A percentile compares a stretch with the other conserved stretches of the same genome.
These are phyloP conservation scores for Cryptotermes secundus DNA, from an alignment of 1,140 invertebrate genomes.

Conservation along the genomic window DNA sequence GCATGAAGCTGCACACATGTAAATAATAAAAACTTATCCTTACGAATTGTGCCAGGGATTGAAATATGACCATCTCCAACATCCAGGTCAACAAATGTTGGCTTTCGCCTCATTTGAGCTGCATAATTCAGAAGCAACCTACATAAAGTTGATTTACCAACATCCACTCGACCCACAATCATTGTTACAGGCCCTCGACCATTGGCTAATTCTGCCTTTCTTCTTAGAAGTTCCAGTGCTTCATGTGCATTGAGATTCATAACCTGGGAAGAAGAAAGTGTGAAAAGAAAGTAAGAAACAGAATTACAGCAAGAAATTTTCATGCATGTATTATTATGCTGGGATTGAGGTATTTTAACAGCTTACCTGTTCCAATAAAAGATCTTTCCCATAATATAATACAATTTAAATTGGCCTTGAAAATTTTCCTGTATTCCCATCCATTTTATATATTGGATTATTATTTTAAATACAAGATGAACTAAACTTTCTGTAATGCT, in stretches of 20 bases:
- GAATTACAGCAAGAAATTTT: background rate
- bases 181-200: conserved; percentile 79
- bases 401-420: too few species aligned
- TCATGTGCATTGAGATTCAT: conserved; percentile 95
- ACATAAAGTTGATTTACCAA: conserved; percentile 93
- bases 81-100: conserved; percentile 95
- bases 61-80: conserved; percentile 93
- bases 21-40: too few species aligned
- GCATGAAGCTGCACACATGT: too few species aligned
- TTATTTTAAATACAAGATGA: too few species aligned
- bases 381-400: too few species aligned
- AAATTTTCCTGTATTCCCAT: too few species aligned
- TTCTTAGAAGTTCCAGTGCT: conserved; percentile 85
- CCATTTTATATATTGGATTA: too few species aligned
- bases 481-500: too few species aligned
- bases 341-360: too few species aligned
- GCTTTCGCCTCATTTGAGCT: conserved; percentile 81
- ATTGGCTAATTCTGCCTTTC: conserved; percentile 71
- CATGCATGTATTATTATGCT: too few species aligned
- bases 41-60: conserved; percentile 87
- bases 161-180: conserved; percentile 92
- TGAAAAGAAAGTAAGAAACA: background rate
- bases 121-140: too few species aligned
- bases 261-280: conserved; percentile 45
- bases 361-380: too few species aligned